These are phyloP conservation scores for Dicyrtoma fusca DNA, from an alignment of 2,888 invertebrate species.

Conservation along the genomic window DNA sequence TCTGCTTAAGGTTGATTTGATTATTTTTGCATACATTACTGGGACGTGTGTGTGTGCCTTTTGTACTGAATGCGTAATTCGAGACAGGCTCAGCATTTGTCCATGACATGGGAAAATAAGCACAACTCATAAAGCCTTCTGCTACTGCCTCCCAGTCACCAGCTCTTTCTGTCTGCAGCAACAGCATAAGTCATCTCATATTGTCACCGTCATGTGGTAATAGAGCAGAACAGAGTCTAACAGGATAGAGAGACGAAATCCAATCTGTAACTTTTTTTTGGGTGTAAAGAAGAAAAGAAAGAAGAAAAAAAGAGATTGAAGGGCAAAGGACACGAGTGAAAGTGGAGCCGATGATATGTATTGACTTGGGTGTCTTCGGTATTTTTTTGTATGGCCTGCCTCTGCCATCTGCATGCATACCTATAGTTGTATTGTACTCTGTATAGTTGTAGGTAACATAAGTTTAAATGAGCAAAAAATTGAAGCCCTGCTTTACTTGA, in stretches of 20 bases:
- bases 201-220: neutral
- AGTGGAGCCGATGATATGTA: slow-evolving; percentile 6
- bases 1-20: no score
- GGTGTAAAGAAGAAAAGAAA: neutral
- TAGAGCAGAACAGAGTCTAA: neutral
- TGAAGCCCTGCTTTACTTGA: neutral
- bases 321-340: slow-evolving; percentile 8
- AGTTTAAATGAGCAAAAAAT: slow-evolving; percentile 18
- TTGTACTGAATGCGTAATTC: neutral
- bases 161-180: neutral
- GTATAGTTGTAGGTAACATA: slow-evolving; percentile 16
- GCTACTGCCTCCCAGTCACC: no score
- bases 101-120: no score
- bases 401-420: no score
- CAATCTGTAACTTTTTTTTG: slow-evolving; percentile 22
- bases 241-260: slow-evolving; percentile 1
- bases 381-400: neutral
- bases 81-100: neutral
- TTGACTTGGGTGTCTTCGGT: neutral
- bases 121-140: no score
- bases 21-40: no score
- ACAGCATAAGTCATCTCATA: slow-evolving; percentile 8
- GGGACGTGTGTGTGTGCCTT: neutral
- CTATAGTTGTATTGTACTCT: no score
- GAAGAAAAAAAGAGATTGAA: neutral